A percentile compares a stretch with the other conserved stretches of the same genome.
Evolutionary conservation across 2,797 vertebrate species (phyloP).

Genomic region (Gouania willdenowi): DNA sequence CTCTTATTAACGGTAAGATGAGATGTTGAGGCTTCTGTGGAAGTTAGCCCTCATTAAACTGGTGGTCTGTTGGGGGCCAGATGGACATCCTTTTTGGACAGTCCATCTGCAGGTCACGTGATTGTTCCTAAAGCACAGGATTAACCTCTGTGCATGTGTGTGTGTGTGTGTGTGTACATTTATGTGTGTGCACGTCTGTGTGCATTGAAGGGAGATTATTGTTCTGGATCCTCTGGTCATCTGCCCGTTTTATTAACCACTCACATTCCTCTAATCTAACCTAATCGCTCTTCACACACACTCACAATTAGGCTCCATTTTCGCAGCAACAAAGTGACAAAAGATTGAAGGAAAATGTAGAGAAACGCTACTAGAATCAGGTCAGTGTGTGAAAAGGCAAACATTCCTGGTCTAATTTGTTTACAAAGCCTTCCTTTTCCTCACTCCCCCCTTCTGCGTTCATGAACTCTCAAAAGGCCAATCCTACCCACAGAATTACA

Average conservation of each 20-base stretch:
- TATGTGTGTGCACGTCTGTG: slow-evolving; percentile 21
- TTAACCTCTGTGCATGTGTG: slow-evolving; percentile 57
- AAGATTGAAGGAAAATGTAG: background rate
- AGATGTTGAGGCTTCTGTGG: too few relatives aligned
- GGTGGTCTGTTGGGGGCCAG: slow-evolving; percentile 63
- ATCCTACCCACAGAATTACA: slow-evolving; percentile 8
- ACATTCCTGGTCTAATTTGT: slow-evolving; percentile 47
- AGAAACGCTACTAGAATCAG: slow-evolving; percentile 8
- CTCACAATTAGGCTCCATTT: slow-evolving; percentile 65
- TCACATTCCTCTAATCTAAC: slow-evolving; percentile 75
- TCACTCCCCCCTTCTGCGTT: background rate
- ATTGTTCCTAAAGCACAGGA: slow-evolving; percentile 67
- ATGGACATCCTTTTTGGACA: slow-evolving; percentile 69
- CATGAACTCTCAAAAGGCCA: slow-evolving; percentile 12
- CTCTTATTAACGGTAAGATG: too few relatives aligned
- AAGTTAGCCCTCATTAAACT: slow-evolving; percentile 36
- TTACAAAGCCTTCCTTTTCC: slow-evolving; percentile 24
- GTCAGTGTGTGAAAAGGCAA: slow-evolving; percentile 9
- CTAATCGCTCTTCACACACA: slow-evolving; percentile 71
- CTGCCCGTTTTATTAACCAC: slow-evolving; percentile 76
- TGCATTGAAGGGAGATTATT: slow-evolving; percentile 51
- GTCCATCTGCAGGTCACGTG: slow-evolving; percentile 74
- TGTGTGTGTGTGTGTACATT: slow-evolving; percentile 11
- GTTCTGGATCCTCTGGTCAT: slow-evolving; percentile 56
- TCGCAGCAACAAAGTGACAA: slow-evolving; percentile 26